Percentiles rank a stretch among this genome's conserved stretches.
Conservation (phyloP, 2,113 vertebrate species). For the Orientallactaga bullata region DNA sequence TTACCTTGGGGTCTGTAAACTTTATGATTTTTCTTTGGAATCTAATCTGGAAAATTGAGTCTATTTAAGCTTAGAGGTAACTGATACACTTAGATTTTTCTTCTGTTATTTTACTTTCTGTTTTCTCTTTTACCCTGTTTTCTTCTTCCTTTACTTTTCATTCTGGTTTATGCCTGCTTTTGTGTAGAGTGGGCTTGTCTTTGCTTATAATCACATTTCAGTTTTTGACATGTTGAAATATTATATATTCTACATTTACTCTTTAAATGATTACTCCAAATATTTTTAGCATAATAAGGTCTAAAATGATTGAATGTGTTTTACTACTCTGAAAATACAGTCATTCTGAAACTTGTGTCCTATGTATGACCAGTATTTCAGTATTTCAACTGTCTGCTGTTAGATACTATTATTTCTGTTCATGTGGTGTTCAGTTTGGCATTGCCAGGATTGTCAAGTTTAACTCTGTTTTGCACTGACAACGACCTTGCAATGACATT, state of each 20-base stretch:
- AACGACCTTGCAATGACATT: background rate
- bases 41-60: background rate
- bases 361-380: background rate
- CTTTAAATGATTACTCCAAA: background rate
- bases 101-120: background rate
- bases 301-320: conserved; percentile 1
- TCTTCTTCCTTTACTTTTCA: background rate
- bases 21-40: conserved; percentile 13
- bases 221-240: background rate
- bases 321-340: conserved; percentile 4
- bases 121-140: background rate
- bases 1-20: background rate
- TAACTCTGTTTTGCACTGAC: background rate
- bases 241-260: background rate
- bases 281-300: background rate
- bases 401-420: background rate
- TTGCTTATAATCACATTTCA: background rate
- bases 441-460: background rate
- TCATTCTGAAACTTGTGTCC: background rate
- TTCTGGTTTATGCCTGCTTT: background rate
- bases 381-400: background rate
- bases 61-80: background rate
- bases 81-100: background rate
- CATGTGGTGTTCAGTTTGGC: background rate
- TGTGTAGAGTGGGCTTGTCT: background rate